Percentiles rank a stretch among this genome's conserved stretches.
These are phyloP conservation scores for Pogona vitticeps DNA, from an alignment of 2,113 vertebrate genomes.

Conservation along the genomic window DNA sequence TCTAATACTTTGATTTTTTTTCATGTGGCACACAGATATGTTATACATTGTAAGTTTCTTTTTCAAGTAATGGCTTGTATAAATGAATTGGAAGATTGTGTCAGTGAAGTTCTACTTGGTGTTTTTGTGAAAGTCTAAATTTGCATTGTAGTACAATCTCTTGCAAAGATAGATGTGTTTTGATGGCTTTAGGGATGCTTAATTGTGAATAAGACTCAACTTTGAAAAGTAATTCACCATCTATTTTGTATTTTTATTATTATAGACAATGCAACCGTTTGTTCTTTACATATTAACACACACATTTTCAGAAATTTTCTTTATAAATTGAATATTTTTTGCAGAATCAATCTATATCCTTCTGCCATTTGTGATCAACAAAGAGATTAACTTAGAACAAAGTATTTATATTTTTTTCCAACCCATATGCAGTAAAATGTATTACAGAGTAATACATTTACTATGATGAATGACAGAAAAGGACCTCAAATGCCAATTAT, in stretches of 20 bases:
- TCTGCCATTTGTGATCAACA: background rate
- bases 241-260: background rate
- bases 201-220: background rate
- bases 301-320: background rate
- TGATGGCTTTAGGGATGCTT: background rate
- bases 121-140: accelerated
- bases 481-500: background rate
- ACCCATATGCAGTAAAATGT: slow-evolving; percentile 35
- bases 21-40: background rate
- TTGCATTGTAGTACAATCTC: background rate
- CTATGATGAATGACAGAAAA: background rate
- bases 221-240: background rate
- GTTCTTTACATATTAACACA: background rate
- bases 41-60: background rate
- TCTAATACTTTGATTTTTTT: background rate
- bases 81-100: slow-evolving; percentile 3
- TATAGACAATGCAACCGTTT: background rate
- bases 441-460: background rate
- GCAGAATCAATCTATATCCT: background rate
- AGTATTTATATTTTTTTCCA: background rate
- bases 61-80: background rate
- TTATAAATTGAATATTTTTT: background rate
- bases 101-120: background rate
- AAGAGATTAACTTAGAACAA: background rate
- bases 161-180: background rate